phyloP scores from a whole-genome alignment of 2,113 vertebrate genomes.

The Scomber scombrus region DNA sequence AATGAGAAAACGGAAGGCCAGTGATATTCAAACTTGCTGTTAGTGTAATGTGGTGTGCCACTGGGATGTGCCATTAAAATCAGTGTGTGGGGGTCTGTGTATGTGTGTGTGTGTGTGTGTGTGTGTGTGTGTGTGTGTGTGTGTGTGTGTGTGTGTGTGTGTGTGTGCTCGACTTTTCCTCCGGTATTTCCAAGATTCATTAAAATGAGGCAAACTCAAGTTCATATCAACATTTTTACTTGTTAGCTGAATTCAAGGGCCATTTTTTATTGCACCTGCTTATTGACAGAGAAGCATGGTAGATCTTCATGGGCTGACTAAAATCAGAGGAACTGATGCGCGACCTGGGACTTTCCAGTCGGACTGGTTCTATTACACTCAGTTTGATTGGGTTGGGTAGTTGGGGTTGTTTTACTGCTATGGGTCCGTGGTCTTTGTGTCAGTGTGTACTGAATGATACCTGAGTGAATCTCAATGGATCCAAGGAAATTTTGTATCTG shows the following conservation, averaged over 20 bases:
- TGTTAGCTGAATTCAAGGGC: too few species aligned
- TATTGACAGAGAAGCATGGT: too few species aligned
- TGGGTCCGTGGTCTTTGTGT: slow-evolving; percentile 1
- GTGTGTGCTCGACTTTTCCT: slow-evolving; percentile 9
- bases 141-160: background rate
- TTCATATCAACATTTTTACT: background rate
- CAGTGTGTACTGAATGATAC: background rate
- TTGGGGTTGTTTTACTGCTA: background rate
- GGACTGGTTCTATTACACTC: background rate
- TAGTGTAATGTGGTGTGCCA: slow-evolving; percentile 33
- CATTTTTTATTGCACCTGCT: too few species aligned
- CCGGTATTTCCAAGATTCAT: background rate
- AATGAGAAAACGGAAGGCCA: slow-evolving; percentile 39
- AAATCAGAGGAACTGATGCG: too few species aligned
- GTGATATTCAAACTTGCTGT: slow-evolving; percentile 32
- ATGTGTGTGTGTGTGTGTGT: background rate
- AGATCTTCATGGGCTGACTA: too few species aligned
- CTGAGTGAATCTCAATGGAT: too few species aligned
- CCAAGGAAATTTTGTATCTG: too few species aligned
- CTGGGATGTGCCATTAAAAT: slow-evolving; percentile 34
- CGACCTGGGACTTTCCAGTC: background rate
- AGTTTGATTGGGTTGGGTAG: background rate
- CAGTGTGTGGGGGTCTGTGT: background rate
- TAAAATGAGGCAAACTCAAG: slow-evolving; percentile 3
- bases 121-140: background rate